Base-by-base conservation (phyloP, 2,888 invertebrate genomes). In the Orchesella flavescens region DNA sequence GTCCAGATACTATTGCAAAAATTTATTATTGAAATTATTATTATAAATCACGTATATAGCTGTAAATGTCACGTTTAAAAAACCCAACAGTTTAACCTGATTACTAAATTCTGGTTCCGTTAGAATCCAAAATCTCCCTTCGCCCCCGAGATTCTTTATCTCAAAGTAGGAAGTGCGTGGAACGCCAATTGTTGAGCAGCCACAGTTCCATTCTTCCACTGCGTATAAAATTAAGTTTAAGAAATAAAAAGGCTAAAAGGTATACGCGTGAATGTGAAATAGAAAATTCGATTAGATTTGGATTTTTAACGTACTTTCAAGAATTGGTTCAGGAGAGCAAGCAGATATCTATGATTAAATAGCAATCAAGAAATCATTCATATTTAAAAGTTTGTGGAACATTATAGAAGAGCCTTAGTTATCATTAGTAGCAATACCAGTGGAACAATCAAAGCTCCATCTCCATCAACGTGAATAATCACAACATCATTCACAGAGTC, bases 121-220 rank as follows among this genome's bases (percentile, higher is more conserved):
- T n/a, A 87, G 59, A 23, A 87, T 78, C 87, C 87, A 87, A 69
- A 87, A 87, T 59, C 87, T 68, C 2, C 84, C 87, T 13, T 55
- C 65, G 2, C 84, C 84, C 12, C 87, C 87, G 0, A 74, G 12
- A 79, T 86, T 86, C 15, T 55, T 81, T 44, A 87, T 49, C 71
- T 86, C 81, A 82, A 87, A 87, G 5, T 21, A 13, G 17, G 65
- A 43, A 0, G 68, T 55, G 21, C 79, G 21, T 1, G 79, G 57
- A n/a, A 63, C 69, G 9, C 78, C 78, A 19, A 87, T 63, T 13
- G 73, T 49, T 24, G 78, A 71, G 57, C 86, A 87, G 10, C 87
- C 87, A 71, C 83, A 81, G 57, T 87, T 82, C 86, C 85, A 86
- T 71, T 87, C 87, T 15, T 83, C 85, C 24, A 83, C 86, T 84